Conservation (phyloP, 2,888 invertebrate species). For the Dichetophora obliterata region DNA sequence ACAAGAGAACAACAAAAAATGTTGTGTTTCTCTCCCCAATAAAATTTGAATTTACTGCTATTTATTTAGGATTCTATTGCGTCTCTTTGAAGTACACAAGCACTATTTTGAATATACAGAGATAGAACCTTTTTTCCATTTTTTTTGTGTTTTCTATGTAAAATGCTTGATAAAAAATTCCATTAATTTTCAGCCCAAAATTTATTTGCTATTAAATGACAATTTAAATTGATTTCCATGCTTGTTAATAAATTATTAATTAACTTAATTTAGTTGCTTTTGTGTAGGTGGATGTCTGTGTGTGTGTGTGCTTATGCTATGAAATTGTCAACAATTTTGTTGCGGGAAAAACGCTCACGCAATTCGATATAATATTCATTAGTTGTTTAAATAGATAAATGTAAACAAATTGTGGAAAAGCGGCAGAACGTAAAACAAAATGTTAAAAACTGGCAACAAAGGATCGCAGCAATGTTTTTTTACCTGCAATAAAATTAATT, state of each 20-base stretch:
- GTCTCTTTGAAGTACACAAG: no score
- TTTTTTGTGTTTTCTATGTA: no score
- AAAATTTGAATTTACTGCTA: no score
- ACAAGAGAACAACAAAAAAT: no score
- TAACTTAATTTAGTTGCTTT: constrained; percentile 6
- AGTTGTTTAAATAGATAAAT: constrained; percentile 5
- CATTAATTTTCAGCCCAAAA: no score
- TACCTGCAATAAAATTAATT: constrained; percentile 42
- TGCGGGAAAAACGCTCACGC: background rate
- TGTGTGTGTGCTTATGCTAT: background rate
- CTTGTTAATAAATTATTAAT: constrained; percentile 12
- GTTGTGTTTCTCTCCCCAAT: no score
- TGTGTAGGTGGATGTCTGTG: no score
- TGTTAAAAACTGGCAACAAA: background rate
- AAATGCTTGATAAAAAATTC: no score
- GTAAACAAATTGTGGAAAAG: background rate
- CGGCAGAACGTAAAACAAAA: background rate
- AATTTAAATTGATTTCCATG: constrained; percentile 20
- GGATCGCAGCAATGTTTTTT: background rate
- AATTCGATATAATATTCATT: background rate
- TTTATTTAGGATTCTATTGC: no score
- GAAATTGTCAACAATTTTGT: background rate
- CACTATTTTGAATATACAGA: no score
- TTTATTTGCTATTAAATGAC: constrained; percentile 6
- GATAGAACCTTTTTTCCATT: no score